These are phyloP conservation scores for Brachionus rubens DNA, from an alignment of 1,140 invertebrate species.

Conservation along the genomic window DNA sequence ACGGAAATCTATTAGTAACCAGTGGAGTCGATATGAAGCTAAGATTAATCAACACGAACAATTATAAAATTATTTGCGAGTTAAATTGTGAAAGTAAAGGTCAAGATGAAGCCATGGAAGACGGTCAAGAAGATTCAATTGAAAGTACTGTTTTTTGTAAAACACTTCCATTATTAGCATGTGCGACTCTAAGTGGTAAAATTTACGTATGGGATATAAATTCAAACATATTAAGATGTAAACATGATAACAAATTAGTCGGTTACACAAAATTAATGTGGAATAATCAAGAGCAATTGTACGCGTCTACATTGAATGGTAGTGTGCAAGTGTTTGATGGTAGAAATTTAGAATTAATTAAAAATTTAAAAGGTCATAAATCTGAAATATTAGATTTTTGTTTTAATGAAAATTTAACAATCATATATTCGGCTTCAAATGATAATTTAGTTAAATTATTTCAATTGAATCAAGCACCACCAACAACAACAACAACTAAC, in stretches of 20 bases:
- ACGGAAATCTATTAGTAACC: slow-evolving; percentile 31
- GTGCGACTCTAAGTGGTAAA: slow-evolving; percentile 37
- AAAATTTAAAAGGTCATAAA: slow-evolving; percentile 22
- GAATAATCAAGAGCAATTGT: slow-evolving; percentile 15
- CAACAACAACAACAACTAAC: background rate
- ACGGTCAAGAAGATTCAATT: background rate
- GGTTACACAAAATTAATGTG: slow-evolving; percentile 23
- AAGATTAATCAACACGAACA: slow-evolving; percentile 39
- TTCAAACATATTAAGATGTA: background rate
- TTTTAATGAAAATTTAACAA: slow-evolving; percentile 25
- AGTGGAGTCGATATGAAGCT: slow-evolving; percentile 36
- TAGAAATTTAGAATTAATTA: slow-evolving; percentile 32
- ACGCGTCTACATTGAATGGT: slow-evolving; percentile 8
- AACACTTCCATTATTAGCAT: slow-evolving; percentile 20
- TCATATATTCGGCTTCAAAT: slow-evolving; percentile 39
- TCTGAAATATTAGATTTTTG: slow-evolving; percentile 39
- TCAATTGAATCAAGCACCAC: background rate
- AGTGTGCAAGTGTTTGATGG: slow-evolving; percentile 16
- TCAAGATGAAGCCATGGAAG: slow-evolving; percentile 23
- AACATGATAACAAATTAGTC: slow-evolving; percentile 6
- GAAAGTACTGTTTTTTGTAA: slow-evolving; percentile 19
- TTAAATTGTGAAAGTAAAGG: background rate
- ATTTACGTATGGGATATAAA: slow-evolving; percentile 42
- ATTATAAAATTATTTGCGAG: slow-evolving; percentile 13
- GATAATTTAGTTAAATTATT: slow-evolving; percentile 44